Percentiles rank a stretch among this genome's conserved stretches.
phyloP scores from a whole-genome alignment of 2,797 vertebrate genomes.

The Acrossocheilus wenchowensis region DNA sequence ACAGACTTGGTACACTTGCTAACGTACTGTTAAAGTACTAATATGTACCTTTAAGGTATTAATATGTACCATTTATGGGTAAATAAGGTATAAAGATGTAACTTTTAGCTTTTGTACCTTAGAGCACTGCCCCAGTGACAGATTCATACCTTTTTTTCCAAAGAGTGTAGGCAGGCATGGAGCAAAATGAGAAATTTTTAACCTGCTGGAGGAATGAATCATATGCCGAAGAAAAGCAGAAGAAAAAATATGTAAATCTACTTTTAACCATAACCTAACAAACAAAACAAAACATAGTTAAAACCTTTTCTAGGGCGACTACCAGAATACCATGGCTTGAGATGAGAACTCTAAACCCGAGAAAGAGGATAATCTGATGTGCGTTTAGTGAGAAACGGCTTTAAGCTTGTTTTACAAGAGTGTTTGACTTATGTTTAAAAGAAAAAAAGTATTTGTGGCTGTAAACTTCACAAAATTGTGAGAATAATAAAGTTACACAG shows the following conservation, averaged over 20 bases:
- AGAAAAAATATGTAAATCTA: background rate
- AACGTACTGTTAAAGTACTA: too few relatives aligned
- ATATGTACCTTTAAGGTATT: too few relatives aligned
- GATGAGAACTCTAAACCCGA: background rate
- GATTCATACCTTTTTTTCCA: background rate
- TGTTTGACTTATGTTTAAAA: background rate
- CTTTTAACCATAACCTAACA: background rate
- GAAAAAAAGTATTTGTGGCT: background rate
- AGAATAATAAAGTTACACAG: background rate
- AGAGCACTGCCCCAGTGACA: background rate
- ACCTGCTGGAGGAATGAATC: slow-evolving; percentile 6
- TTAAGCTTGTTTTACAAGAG: background rate
- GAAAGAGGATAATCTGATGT: slow-evolving; percentile 6
- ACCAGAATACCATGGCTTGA: background rate
- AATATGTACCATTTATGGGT: background rate
- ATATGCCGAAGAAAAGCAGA: background rate
- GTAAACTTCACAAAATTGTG: background rate
- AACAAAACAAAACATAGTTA: background rate
- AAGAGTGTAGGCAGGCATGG: background rate
- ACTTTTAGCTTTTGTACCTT: background rate
- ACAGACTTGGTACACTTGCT: background rate
- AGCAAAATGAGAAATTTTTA: background rate
- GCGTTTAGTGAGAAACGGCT: background rate
- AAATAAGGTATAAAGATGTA: background rate
- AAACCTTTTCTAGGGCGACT: background rate